Evolutionary conservation across 2,113 vertebrate species (phyloP), one percentile per base, ranked within the genome.

Genomic region (Corythaeola cristata): DNA sequence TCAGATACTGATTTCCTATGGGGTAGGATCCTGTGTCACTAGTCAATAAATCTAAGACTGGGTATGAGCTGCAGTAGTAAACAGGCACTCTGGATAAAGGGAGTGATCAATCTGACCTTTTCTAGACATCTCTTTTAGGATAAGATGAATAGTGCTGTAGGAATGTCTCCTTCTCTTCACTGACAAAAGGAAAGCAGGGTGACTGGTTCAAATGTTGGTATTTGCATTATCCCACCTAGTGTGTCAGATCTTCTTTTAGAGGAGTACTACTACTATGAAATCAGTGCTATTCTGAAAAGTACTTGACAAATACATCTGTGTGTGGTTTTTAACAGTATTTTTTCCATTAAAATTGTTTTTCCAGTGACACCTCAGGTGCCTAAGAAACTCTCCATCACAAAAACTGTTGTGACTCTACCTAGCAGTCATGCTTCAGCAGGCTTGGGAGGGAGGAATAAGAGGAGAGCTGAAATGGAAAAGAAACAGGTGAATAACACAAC

Each of bases 281-380:
- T 75, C 30, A 81, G 18, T 35, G 11, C 6, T 68, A 12, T 71
- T 75, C 32, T 63, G 76, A 78, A 71, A 92, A 50, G 21, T 44
- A 55, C 9, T 74, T 59, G 33, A 58, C 49, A 85, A 62, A 53
- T 47, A 32, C 44, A 24, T 10, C 8, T 15, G 3, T 44, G 15
- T 33, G 60, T 12, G 2, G 2, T 55, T 84, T 72, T 33, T 33
- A 32, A 81, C 77, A 10, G 6, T 44, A 8, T 47, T 52, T 5
- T 71, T 88, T 89, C 58, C 11, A n/a, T 80, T 86, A 32, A 93
- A 89, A 75, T 55, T 73, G 32, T 55, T 97, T 88, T 92, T 89
- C 27, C 41, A 97, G 88, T 49, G 64, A 79, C 41, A 44, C 41
- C 41, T 10, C 41, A 44, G 41, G 41, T 44, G 41, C 41, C 41